Conservation (phyloP, 1,140 invertebrate species). For the Drosophila sucinea region DNA sequence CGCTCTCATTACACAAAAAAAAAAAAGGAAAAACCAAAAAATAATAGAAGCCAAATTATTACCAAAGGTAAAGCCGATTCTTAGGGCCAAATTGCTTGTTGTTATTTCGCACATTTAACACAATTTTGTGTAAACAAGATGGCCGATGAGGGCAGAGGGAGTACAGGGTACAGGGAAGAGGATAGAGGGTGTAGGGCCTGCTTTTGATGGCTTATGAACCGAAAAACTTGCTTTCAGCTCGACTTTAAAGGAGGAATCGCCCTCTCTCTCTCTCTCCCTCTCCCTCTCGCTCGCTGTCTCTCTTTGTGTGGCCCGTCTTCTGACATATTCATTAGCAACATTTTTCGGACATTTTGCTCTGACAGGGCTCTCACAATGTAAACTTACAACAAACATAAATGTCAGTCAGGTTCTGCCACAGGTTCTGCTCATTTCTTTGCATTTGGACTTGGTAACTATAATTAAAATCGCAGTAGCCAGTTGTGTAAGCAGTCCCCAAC, state of each 20-base stretch:
- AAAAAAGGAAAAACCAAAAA: neutral
- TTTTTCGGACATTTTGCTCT: constrained; percentile 12
- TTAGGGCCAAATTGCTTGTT: constrained; percentile 59
- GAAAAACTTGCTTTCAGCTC: neutral
- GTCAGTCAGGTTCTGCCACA: constrained; percentile 1
- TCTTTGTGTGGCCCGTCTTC: neutral
- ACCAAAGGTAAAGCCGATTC: constrained; percentile 25
- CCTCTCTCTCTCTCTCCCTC: too few relatives aligned
- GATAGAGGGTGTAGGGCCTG: constrained; percentile 21
- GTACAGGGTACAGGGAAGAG: constrained; percentile 12
- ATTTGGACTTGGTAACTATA: constrained; percentile 30
- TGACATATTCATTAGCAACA: constrained; percentile 10
- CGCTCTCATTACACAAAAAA: constrained; percentile 8
- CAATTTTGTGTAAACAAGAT: constrained; percentile 60
- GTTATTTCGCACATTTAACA: constrained; percentile 71
- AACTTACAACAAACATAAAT: constrained; percentile 11
- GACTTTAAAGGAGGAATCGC: neutral
- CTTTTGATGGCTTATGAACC: neutral
- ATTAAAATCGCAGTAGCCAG: constrained; percentile 41
- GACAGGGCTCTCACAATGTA: neutral
- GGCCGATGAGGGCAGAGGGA: neutral
- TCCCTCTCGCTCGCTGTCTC: too few relatives aligned
- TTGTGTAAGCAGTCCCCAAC: constrained; percentile 19
- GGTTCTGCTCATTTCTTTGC: neutral
- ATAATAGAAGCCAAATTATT: constrained; percentile 33